Evolutionary conservation across 2,797 vertebrate genomes (phyloP), one percentile per base, ranked within the genome.

Genomic region (Manis pentadactyla): DNA sequence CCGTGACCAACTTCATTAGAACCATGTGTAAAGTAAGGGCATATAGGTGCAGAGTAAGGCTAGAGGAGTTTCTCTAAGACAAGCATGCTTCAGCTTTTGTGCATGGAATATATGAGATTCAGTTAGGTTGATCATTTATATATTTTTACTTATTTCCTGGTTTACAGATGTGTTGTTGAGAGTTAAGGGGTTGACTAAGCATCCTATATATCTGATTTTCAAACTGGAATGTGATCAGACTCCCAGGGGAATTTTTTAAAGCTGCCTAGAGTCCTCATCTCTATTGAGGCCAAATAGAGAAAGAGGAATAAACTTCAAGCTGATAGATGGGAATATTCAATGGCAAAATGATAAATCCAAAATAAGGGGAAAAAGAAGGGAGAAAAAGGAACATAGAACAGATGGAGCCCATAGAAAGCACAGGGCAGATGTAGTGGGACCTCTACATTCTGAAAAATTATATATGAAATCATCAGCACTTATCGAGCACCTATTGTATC

Each of bases 141-240:
- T 87, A n/a, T 46, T 59, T 84, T 85, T 87, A 63, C 55, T 78
- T 66, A 82, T 90, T 75, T 90, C 75, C 64, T 63, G 46, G 85
- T 49, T 86, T 64, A 15, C 53, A 69, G 68, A 19, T 27, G 49
- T 78, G 27, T 46, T 69, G 79, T 69, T 63, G 84, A 85, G 73
- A 39, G 78, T 19, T n/a, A 34, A 93, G 25, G 15, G 63, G 11
- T 39, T 51, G 27, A 51, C 42, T 57, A 39, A 77, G 29, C 53
- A 18, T 39, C 63, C 29, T 63, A 19, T 55, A 18, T 37, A 81
- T 39, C 86, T 93, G 63, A 93, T 68, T 91, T 77, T 84, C 69
- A 74, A 79, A 19, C 49, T 78, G 6, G 81, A 90, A 57, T 53
- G 42, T 78, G 64, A 78, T 53, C 12, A 27, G 63, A 55, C 53